Percentiles rank a stretch among this genome's conserved stretches.
Conservation (phyloP, 37 sponge, comb jelly and placozoan genomes). For the Beroe forskalii region DNA sequence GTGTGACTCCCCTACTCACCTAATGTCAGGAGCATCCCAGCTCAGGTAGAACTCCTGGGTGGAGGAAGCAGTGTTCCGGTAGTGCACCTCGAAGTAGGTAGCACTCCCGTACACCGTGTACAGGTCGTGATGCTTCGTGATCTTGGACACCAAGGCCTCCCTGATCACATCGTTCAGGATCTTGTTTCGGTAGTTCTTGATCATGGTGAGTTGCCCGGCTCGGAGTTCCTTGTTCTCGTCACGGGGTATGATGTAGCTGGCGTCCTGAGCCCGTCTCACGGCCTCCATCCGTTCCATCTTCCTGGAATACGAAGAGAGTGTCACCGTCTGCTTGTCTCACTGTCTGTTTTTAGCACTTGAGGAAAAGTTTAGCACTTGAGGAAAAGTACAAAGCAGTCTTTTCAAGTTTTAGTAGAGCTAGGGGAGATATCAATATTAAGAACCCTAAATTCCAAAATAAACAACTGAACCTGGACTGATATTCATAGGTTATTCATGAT, state of each 20-base stretch:
- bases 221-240: not conserved
- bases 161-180: constrained; percentile 32
- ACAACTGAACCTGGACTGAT: too few species aligned
- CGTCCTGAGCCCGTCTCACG: not conserved
- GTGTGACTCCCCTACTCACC: not conserved
- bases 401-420: too few species aligned
- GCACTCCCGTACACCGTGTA: constrained; percentile 10
- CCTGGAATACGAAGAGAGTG: not conserved
- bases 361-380: too few species aligned
- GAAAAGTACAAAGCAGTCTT: too few species aligned
- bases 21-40: constrained; percentile 20
- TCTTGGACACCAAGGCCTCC: not conserved
- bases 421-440: too few species aligned
- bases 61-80: not conserved
- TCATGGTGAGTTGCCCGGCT: not conserved
- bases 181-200: constrained; percentile 41
- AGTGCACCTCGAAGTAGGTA: constrained; percentile 28
- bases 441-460: too few species aligned
- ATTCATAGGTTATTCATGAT: too few species aligned
- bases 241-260: constrained; percentile 23
- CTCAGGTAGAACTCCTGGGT: not conserved
- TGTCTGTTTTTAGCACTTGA: too few species aligned
- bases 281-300: constrained; percentile 40
- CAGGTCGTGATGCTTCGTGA: not conserved
- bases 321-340: too few species aligned